A percentile compares a stretch with the other conserved stretches of the same genome.
phyloP scores from a whole-genome alignment of 2,888 invertebrate species.

The Aspidapion aeneum region DNA sequence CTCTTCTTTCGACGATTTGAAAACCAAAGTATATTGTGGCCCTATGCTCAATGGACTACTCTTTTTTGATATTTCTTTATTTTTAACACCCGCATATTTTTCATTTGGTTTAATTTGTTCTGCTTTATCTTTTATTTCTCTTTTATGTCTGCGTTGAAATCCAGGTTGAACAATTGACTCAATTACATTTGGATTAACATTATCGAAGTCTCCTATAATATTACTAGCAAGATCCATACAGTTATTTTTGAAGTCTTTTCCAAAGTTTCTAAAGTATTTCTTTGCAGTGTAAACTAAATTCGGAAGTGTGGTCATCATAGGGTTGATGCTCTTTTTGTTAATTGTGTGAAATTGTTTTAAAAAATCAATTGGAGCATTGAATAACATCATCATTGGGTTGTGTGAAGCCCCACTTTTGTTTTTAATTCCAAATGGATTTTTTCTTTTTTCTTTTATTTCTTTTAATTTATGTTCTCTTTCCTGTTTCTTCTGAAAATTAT shows the following conservation, averaged over 20 bases:
- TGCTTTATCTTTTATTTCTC: slow-evolving; percentile 14
- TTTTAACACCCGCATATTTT: not conserved
- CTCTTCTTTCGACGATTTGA: not conserved
- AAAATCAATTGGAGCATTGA: slow-evolving; percentile 40
- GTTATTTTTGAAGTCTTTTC: slow-evolving; percentile 38
- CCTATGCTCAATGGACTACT: not conserved
- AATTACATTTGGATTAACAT: slow-evolving; percentile 20
- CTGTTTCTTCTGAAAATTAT: slow-evolving; percentile 21
- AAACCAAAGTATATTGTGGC: not conserved
- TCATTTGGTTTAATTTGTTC: not conserved
- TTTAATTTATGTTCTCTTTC: slow-evolving; percentile 20
- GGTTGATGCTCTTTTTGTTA: slow-evolving; percentile 33
- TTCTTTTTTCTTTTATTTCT: slow-evolving; percentile 17
- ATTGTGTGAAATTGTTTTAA: slow-evolving; percentile 37
- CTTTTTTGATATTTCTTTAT: not conserved
- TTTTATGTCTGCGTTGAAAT: slow-evolving; percentile 20
- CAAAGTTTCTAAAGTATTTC: slow-evolving; percentile 39
- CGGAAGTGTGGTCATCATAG: slow-evolving; percentile 40
- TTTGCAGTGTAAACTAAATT: slow-evolving; percentile 38
- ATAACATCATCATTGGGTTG: slow-evolving; percentile 38
- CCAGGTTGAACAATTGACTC: slow-evolving; percentile 17
- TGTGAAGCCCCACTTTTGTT: slow-evolving; percentile 29
- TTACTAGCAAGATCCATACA: slow-evolving; percentile 39
- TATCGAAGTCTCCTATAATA: slow-evolving; percentile 38
- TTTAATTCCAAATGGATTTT: slow-evolving; percentile 6